A percentile compares a stretch with the other conserved stretches of the same genome.
Evolutionary conservation across 2,888 invertebrate species (phyloP).

Genomic region (Blera fallax): DNA sequence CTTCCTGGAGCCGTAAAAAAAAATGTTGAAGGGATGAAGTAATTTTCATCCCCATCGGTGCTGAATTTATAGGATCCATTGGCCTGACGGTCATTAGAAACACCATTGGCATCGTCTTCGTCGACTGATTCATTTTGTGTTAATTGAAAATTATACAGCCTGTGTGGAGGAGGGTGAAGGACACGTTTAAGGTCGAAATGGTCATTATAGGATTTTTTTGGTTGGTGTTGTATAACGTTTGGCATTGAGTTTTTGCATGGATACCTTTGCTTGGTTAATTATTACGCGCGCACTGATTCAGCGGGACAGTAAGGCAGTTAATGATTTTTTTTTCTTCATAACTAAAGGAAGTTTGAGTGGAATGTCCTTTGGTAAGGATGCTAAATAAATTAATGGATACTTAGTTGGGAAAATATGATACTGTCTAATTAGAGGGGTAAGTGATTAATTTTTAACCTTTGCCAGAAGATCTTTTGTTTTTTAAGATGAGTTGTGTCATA

Average conservation of each 20-base stretch:
- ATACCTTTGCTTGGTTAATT: constrained; percentile 13
- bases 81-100: not conserved
- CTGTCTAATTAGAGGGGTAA: constrained; percentile 19
- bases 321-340: constrained; percentile 13
- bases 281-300: constrained; percentile 14
- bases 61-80: constrained; percentile 10
- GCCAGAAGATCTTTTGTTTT: not conserved
- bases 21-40: constrained; percentile 11
- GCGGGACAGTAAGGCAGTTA: constrained; percentile 9
- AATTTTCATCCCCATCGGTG: not conserved
- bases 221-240: not conserved
- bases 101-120: not conserved
- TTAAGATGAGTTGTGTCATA: not conserved
- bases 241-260: constrained; percentile 1
- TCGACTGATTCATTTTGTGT: constrained; percentile 46
- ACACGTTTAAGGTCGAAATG: constrained; percentile 12
- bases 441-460: constrained; percentile 5
- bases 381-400: constrained; percentile 13
- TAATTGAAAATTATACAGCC: constrained; percentile 58
- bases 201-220: constrained; percentile 17
- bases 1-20: not conserved
- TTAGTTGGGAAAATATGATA: constrained; percentile 4
- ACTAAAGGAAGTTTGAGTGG: not conserved
- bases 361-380: not conserved
- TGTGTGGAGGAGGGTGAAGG: constrained; percentile 16